Conservation (phyloP, 2,888 invertebrate species). For the Onthophagus sagittarius region DNA sequence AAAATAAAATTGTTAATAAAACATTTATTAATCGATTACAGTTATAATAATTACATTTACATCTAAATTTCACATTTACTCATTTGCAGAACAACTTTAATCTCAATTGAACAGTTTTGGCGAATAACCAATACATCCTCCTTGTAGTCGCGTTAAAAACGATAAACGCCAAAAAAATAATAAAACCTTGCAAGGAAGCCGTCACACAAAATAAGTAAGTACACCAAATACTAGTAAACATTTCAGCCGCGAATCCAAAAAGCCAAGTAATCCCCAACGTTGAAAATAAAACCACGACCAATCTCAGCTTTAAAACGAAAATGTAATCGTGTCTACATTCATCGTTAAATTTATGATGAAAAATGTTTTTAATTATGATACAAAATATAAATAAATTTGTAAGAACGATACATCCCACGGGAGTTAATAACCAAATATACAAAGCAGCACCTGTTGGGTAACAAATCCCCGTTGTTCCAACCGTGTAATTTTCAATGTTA, state of each 20-base stretch:
- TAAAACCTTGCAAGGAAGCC: slow-evolving; percentile 57
- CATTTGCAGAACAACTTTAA: not conserved
- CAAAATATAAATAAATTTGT: slow-evolving; percentile 58
- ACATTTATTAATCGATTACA: too few species aligned
- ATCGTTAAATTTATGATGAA: slow-evolving; percentile 44
- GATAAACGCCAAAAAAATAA: slow-evolving; percentile 60
- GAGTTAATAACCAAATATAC: slow-evolving; percentile 56
- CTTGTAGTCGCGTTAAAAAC: slow-evolving; percentile 58
- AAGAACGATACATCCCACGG: slow-evolving; percentile 52
- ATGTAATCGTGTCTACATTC: slow-evolving; percentile 41
- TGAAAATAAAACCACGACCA: slow-evolving; percentile 58
- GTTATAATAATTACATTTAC: not conserved
- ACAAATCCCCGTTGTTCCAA: slow-evolving; percentile 47
- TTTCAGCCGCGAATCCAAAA: slow-evolving; percentile 54
- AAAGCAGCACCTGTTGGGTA: slow-evolving; percentile 55
- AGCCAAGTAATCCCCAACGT: slow-evolving; percentile 60
- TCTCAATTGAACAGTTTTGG: slow-evolving; percentile 15
- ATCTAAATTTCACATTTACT: not conserved
- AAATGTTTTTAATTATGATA: slow-evolving; percentile 54
- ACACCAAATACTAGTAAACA: slow-evolving; percentile 36
- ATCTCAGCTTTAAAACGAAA: slow-evolving; percentile 54
- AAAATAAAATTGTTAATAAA: too few species aligned
- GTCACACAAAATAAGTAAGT: slow-evolving; percentile 55
- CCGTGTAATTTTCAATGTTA: slow-evolving; percentile 51
- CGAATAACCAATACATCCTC: slow-evolving; percentile 23